These are phyloP conservation scores for Eulithis testata DNA, from an alignment of 2,888 invertebrate genomes.

Conservation along the genomic window DNA sequence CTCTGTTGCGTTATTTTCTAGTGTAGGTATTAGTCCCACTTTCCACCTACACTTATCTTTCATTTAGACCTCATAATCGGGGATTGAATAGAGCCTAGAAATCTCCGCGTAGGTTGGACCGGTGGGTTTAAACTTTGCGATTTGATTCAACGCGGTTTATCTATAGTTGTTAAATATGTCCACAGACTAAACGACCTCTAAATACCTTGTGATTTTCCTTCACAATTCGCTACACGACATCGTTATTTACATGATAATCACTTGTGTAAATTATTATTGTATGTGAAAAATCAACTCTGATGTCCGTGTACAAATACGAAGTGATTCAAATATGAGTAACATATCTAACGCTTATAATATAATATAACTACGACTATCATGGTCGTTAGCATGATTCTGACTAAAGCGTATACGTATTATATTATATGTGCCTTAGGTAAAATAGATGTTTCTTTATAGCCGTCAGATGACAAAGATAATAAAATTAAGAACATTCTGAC, in stretches of 20 bases:
- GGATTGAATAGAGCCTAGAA: conserved; percentile 3
- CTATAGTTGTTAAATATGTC: conserved; percentile 30
- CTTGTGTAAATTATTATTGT: conserved; percentile 29
- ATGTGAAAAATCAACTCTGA: not conserved
- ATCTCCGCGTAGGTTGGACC: conserved; percentile 16
- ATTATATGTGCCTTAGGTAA: too few species aligned
- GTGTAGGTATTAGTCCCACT: too few species aligned
- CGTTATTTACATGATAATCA: conserved; percentile 55
- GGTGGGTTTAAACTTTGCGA: conserved; percentile 5
- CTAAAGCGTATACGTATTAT: too few species aligned
- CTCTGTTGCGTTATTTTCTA: too few species aligned
- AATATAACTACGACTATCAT: too few species aligned
- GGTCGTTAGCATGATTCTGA: too few species aligned
- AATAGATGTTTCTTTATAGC: too few species aligned
- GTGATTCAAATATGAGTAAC: not conserved
- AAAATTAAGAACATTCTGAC: too few species aligned
- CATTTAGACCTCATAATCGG: not conserved
- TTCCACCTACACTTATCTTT: conserved; percentile 2
- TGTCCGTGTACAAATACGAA: not conserved
- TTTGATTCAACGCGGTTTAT: conserved; percentile 11
- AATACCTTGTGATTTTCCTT: conserved; percentile 44
- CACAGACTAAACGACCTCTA: conserved; percentile 43
- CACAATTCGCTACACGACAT: conserved; percentile 45
- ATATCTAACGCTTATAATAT: too few species aligned
- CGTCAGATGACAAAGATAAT: too few species aligned